Evolutionary conservation across 2,888 invertebrate genomes (phyloP), one percentile per base, ranked within the genome.

Genomic region (Lepidochitona cinerea): DNA sequence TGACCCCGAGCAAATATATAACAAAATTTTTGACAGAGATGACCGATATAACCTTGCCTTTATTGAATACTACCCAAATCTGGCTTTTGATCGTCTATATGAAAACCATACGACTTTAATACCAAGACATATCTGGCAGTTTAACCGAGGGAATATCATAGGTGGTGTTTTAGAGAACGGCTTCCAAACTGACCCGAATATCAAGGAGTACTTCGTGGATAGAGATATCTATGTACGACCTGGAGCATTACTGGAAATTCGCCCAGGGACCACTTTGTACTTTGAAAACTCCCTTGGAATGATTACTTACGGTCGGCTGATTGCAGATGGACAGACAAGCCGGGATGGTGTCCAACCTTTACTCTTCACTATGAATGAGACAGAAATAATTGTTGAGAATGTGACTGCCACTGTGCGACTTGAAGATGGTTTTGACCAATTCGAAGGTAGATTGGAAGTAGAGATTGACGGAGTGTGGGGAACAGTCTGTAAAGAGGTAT

Each of bases 211-310:
- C 88, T 93, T 94, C 9, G 99, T 99, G 0, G 95, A 95, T 75
- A 94, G 96, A 85, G 99, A 99, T 89, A 97, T 99, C 66, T 98
- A 96, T 88, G 94, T 99, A 41, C 87, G 97, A 36, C 97, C 98
- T 0, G 97, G 96, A n/a, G 97, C 97, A 5, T 95, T 95, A 89
- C 92, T 99, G 54, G 95, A 95, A 18, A 92, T 99, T 1, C 94
- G 96, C 75, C 95, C 96, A 0, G 98, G 98, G 0, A 96, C 97
- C 0, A 96, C 94, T 0, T 91, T 99, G 23, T 91, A 92, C 80
- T 99, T 99, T 90, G 96, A 96, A 71, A 96, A 97, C 0, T 90
- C 96, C 33, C 95, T 99, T 71, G 90, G 90, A 9, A 96, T 99
- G 93, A 96, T 99, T 95, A 95, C 99, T 1, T 97, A 97, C 54